These are phyloP conservation scores for Lithosia quadra DNA, from an alignment of 2,888 invertebrate species.

Conservation along the genomic window DNA sequence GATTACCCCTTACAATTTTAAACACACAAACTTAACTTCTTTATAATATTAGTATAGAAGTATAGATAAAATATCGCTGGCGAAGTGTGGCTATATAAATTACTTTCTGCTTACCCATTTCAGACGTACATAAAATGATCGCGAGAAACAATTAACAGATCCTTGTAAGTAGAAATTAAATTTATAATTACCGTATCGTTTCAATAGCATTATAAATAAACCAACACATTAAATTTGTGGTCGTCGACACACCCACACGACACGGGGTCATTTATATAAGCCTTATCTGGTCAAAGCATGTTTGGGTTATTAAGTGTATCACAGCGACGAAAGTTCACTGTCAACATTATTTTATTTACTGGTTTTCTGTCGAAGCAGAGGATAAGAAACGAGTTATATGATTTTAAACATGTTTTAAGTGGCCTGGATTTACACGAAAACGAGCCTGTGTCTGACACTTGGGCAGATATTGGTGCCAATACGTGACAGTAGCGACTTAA, in stretches of 20 bases:
- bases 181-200: background rate
- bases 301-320: conserved; percentile 53
- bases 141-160: background rate
- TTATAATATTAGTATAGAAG: too few relatives aligned
- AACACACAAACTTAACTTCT: too few relatives aligned
- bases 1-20: too few relatives aligned
- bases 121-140: background rate
- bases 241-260: conserved; percentile 40
- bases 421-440: conserved; percentile 5
- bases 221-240: conserved; percentile 25
- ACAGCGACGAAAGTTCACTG: conserved; percentile 49
- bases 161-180: background rate
- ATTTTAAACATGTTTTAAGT: conserved; percentile 22
- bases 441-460: conserved; percentile 4
- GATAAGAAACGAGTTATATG: conserved; percentile 26
- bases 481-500: background rate
- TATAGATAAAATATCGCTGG: too few relatives aligned
- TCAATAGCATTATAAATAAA: conserved; percentile 24
- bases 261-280: conserved; percentile 58
- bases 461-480: conserved; percentile 13
- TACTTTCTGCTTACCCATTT: background rate
- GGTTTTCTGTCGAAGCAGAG: conserved; percentile 20
- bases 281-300: conserved; percentile 55
- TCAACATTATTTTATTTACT: conserved; percentile 50
- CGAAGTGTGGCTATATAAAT: too few relatives aligned